Evolutionary conservation across 2,113 vertebrate genomes (phyloP), one percentile per base, ranked within the genome.

Genomic region (Petrocephalus zakoni): DNA sequence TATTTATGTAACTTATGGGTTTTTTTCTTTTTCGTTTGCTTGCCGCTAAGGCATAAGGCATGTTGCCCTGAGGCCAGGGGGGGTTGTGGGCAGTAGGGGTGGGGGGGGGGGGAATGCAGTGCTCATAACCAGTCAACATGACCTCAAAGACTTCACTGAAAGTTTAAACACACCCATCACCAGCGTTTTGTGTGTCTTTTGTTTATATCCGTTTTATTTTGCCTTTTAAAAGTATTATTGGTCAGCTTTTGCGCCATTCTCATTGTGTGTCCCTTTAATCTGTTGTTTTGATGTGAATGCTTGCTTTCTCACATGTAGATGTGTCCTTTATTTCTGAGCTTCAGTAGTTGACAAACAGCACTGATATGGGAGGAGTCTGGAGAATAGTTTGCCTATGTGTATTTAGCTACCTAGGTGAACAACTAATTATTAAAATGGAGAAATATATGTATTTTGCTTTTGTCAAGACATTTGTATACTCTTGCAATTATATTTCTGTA

Each of bases 401-500:
- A 34, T 97, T 97, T 96, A 96, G 96, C 96, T 95, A 94, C 95
- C 51, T 91, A 95, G 94, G 94, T 97, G 95, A 96, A 94, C 96
- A 97, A 96, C 94, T 96, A 95, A 96, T 96, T 95, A 95, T 96
- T 96, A 96, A 96, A 96, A 95, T 92, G 94, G 96, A 96, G 95
- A 92, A 95, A 95, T 96, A 94, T 95, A 94, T 97, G 97, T 99
- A 97, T 97, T 98, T 99, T 95, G 94, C 96, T 96, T 98, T 96
- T 96, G 94, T 97, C 96, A 94, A 94, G 94, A 95, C 93, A 95
- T 99, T 96, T 97, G 96, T 96, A 98, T 98, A 98, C 96, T 97
- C 93, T 93, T 91, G 95, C 96, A 95, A 95, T 97, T 99, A 97
- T 99, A 98, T 97, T 97, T 97, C 96, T 98, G 96, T 98, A 97